Conservation (phyloP, 2,888 invertebrate genomes). For the Agelastica alni region DNA sequence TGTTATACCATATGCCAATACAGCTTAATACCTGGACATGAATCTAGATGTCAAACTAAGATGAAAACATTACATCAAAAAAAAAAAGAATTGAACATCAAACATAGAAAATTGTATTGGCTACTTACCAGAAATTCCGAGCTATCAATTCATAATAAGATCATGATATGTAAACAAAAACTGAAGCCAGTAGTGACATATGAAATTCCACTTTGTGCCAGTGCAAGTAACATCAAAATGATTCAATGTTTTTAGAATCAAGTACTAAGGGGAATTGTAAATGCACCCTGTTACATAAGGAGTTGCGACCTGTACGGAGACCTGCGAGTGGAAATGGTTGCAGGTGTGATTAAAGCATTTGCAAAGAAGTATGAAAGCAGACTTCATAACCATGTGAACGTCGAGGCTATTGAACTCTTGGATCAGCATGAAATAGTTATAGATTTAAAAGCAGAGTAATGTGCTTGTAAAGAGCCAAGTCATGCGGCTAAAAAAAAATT, state of each 20-base stretch:
- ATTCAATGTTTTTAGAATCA: neutral
- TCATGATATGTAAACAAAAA: neutral
- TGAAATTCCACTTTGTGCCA: too few relatives aligned
- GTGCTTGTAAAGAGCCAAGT: too few relatives aligned
- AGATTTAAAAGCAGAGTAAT: too few relatives aligned
- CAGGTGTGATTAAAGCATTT: neutral
- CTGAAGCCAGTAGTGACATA: too few relatives aligned
- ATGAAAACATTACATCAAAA: neutral
- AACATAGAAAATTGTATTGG: neutral
- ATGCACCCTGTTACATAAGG: neutral
- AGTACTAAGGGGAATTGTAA: neutral
- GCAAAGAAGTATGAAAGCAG: neutral
- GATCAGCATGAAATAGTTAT: neutral
- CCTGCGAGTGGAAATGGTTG: neutral
- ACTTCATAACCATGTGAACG: neutral
- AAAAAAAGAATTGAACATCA: neutral
- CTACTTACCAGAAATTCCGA: neutral
- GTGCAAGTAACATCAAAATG: too few relatives aligned
- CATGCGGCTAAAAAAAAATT: too few relatives aligned
- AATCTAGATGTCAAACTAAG: neutral
- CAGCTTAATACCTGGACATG: neutral
- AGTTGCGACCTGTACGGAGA: neutral
- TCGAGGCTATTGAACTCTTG: neutral
- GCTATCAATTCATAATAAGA: neutral
- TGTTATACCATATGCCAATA: neutral